Evolutionary conservation across 1,140 invertebrate genomes (phyloP).

Genomic region (Coboldia fuscipes): DNA sequence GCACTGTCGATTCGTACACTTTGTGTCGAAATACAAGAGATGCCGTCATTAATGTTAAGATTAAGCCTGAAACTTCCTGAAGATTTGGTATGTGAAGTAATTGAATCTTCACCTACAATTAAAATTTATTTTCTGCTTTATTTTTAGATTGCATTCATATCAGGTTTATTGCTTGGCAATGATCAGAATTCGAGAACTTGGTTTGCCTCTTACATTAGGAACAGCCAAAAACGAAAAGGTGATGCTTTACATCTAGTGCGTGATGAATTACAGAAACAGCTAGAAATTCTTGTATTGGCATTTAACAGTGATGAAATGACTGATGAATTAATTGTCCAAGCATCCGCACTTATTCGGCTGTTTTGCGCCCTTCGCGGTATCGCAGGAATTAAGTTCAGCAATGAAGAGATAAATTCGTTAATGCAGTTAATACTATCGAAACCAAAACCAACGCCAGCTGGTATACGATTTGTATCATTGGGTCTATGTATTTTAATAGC

Average conservation of each 20-base stretch:
- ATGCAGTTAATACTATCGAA: conserved; percentile 72
- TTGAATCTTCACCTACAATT: neutral
- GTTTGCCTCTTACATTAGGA: conserved; percentile 80
- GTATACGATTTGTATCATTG: conserved; percentile 80
- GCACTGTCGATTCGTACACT: conserved; percentile 59
- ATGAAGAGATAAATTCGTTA: conserved; percentile 73
- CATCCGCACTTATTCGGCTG: conserved; percentile 56
- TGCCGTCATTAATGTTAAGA: conserved; percentile 39
- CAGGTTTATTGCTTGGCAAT: conserved; percentile 72
- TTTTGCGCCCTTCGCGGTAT: conserved; percentile 86
- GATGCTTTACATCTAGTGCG: conserved; percentile 51
- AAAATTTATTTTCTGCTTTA: conserved; percentile 3
- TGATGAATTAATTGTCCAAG: conserved; percentile 52
- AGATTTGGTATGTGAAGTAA: conserved; percentile 13
- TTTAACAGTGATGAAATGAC: conserved; percentile 31
- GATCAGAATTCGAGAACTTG: conserved; percentile 75
- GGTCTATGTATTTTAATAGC: conserved; percentile 88
- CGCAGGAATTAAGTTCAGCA: conserved; percentile 81
- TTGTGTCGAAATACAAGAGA: conserved; percentile 69
- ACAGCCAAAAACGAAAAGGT: conserved; percentile 71
- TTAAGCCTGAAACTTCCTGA: conserved; percentile 15
- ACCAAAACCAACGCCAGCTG: conserved; percentile 72
- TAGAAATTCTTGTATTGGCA: conserved; percentile 34
- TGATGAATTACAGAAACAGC: conserved; percentile 50
- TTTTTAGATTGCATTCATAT: conserved; percentile 61